Percentiles rank a stretch among this genome's conserved stretches.
Evolutionary conservation across 2,113 vertebrate genomes (phyloP).

Genomic region (Hucho hucho): DNA sequence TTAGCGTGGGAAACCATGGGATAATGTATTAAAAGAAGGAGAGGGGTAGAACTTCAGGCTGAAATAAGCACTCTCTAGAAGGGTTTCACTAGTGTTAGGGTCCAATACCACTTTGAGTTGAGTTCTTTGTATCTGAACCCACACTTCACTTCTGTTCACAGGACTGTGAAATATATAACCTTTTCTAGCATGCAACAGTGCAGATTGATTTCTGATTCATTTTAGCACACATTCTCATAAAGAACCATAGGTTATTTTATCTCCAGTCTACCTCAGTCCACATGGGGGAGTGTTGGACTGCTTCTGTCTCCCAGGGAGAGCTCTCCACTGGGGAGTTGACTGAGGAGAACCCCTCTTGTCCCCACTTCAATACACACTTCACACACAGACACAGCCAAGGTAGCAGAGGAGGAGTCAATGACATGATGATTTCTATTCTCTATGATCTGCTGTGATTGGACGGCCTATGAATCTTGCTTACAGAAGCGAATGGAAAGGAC

Average conservation of each 20-base stretch:
- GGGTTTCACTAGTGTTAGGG: not conserved
- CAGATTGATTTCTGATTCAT: too few relatives aligned
- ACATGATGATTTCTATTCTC: slow-evolving; percentile 19
- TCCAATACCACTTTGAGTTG: not conserved
- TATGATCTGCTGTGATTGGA: slow-evolving; percentile 7
- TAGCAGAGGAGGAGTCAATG: not conserved
- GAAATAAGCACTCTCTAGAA: slow-evolving; percentile 6
- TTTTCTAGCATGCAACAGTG: too few relatives aligned
- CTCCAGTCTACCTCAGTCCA: too few relatives aligned
- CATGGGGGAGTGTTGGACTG: too few relatives aligned
- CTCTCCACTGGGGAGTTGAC: too few relatives aligned
- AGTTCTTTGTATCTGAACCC: too few relatives aligned
- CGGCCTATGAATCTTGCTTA: slow-evolving; percentile 38
- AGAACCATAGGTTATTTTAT: too few relatives aligned
- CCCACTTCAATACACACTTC: slow-evolving; percentile 50
- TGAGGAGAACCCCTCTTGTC: not conserved
- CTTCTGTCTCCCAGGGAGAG: too few relatives aligned
- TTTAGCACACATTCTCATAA: too few relatives aligned
- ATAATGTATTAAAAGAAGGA: slow-evolving; percentile 37
- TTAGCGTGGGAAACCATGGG: slow-evolving; percentile 45
- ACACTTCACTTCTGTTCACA: too few relatives aligned
- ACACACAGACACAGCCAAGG: slow-evolving; percentile 34
- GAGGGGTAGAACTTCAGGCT: slow-evolving; percentile 37
- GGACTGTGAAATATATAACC: too few relatives aligned
- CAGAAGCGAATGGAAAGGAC: slow-evolving; percentile 7